These are phyloP conservation scores for Alces alces DNA, from an alignment of 2,113 vertebrate species.

Conservation along the genomic window DNA sequence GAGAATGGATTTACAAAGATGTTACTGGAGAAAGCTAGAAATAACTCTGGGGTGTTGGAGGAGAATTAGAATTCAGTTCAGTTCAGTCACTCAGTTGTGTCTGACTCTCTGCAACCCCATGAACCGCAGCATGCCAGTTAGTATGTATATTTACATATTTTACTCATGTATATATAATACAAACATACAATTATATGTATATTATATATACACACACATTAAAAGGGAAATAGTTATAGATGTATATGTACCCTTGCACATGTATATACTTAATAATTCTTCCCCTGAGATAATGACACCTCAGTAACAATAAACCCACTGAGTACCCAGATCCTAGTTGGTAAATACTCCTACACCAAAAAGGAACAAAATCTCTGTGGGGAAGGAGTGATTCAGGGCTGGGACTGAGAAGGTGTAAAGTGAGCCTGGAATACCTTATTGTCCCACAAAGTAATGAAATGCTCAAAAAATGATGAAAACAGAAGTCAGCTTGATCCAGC, in stretches of 20 bases:
- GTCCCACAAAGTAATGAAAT: not conserved
- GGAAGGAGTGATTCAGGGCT: not conserved
- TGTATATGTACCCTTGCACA: not conserved
- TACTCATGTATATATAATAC: not conserved
- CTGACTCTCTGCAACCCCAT: no score
- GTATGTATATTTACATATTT: not conserved
- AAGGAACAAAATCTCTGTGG: not conserved
- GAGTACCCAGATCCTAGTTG: not conserved
- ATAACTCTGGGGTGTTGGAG: not conserved
- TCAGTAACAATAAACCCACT: not conserved
- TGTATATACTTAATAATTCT: not conserved
- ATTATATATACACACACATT: not conserved
- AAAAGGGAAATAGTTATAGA: not conserved
- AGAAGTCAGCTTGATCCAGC: no score
- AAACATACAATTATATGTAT: not conserved
- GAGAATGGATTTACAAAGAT: not conserved
- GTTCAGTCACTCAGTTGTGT: no score
- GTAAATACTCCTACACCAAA: not conserved
- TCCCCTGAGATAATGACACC: not conserved
- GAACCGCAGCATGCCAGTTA: no score
- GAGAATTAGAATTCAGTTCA: no score
- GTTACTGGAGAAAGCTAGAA: not conserved
- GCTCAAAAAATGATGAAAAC: not conserved
- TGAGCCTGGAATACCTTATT: not conserved
- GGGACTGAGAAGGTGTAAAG: not conserved